Evolutionary conservation across 2,888 invertebrate genomes (phyloP).

Genomic region (Heliconius erato): DNA sequence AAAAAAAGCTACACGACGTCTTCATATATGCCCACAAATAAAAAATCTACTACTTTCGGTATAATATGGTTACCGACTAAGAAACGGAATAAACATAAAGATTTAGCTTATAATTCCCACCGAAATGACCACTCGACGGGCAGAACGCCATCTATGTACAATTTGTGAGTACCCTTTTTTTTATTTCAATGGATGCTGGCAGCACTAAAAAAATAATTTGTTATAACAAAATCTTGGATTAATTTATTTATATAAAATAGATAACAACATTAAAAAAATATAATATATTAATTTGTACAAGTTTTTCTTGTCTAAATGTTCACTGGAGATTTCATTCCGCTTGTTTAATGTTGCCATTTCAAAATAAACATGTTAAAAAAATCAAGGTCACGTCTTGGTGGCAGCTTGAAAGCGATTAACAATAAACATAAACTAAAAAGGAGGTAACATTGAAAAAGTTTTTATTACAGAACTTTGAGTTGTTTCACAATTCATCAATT

Average conservation of each 20-base stretch:
- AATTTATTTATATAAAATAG: not conserved
- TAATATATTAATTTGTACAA: not conserved
- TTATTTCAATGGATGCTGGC: not conserved
- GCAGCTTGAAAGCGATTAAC: constrained; percentile 32
- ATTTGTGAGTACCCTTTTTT: constrained; percentile 65
- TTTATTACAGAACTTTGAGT: constrained; percentile 9
- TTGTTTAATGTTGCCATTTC: constrained; percentile 15
- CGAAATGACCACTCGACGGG: constrained; percentile 65
- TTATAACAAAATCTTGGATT: not conserved
- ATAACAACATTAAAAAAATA: not conserved
- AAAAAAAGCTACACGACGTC: constrained; percentile 61
- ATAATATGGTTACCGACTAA: constrained; percentile 78
- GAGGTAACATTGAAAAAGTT: constrained; percentile 32
- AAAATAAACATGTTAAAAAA: constrained; percentile 1
- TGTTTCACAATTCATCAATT: not conserved
- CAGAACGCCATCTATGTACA: constrained; percentile 76
- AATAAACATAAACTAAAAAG: constrained; percentile 35
- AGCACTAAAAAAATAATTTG: not conserved
- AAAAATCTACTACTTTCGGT: constrained; percentile 69
- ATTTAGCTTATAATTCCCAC: constrained; percentile 68
- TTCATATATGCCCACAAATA: constrained; percentile 62
- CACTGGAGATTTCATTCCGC: not conserved
- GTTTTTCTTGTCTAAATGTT: not conserved
- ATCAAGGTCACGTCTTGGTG: constrained; percentile 41
- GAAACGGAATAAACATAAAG: constrained; percentile 70